Evolutionary conservation across 2,113 vertebrate species (phyloP).

Genomic region (Mohoua ochrocephala): DNA sequence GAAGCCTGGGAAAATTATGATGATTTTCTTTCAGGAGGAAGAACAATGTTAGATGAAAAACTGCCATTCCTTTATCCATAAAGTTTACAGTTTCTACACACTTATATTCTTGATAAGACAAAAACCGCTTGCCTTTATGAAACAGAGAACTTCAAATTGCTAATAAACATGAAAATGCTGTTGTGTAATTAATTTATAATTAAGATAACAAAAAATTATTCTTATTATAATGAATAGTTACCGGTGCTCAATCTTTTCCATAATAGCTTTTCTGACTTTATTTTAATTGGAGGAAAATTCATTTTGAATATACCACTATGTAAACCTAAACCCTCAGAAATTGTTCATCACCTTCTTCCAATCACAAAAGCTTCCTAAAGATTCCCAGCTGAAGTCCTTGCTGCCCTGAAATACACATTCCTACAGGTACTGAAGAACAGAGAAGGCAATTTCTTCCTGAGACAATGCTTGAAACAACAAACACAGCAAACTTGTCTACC

Average conservation of each 20-base stretch:
- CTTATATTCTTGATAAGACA: not conserved
- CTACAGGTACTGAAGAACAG: not conserved
- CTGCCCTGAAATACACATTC: not conserved
- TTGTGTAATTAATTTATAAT: not conserved
- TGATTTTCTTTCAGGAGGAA: not conserved
- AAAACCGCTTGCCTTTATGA: not conserved
- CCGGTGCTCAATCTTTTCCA: not conserved
- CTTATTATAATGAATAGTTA: not conserved
- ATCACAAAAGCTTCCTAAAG: not conserved
- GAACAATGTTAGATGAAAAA: not conserved
- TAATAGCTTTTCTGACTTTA: not conserved
- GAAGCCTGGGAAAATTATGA: conserved; percentile 14
- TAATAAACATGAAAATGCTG: not conserved
- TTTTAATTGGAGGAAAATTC: not conserved
- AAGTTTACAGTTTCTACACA: not conserved
- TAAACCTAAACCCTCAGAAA: not conserved
- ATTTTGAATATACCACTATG: not conserved
- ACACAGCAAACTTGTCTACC: not conserved
- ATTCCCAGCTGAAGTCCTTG: not conserved
- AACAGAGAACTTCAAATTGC: not conserved
- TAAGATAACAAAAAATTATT: not conserved
- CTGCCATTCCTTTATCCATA: not conserved
- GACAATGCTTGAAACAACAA: not conserved
- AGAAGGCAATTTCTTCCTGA: not conserved
- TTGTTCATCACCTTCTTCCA: not conserved